Evolutionary conservation across 2,797 vertebrate species (phyloP), one percentile per base, ranked within the genome.

Genomic region (Myotis daubentonii): DNA sequence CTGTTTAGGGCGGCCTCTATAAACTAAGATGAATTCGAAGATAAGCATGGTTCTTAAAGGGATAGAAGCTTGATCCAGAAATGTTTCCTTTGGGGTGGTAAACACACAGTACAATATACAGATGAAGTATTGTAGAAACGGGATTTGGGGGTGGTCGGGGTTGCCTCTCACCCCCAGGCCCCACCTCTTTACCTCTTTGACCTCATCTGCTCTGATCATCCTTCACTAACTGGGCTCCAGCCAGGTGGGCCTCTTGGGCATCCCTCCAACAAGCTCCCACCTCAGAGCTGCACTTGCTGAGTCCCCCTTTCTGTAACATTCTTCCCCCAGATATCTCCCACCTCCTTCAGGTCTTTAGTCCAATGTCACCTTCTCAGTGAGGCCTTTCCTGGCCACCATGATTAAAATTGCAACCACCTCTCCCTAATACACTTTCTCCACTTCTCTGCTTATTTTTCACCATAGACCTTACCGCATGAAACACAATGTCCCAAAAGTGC

Each of bases 31-130:
- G 53, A 79, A 94, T 96, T 86, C 81, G 90, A 92, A 96, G 86
- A 70, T 93, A 89, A 94, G 84, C 72, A 49, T 20, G 5, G 30
- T n/a, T 93, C 88, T 95, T 94, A 95, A 95, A 96, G 87, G 71
- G 79, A 81, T 44, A 92, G 60, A 92, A 55, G 47, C 57, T 75
- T 16, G 16, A 75, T 93, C 91, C 53, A 96, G 85, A 90, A 76
- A 83, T 66, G 47, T 82, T 92, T 62, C 55, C n/a, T 17, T 68
- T 33, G 8, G 65, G n/a, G 30, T 66, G 30, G 65, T 10, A 33
- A 68, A 68, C 65, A 68, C 17, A 68, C 65, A 19, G 10, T 10
- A 20, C n/a, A 33, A 20, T 33, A 68, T 20, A 33, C n/a, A 68
- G 65, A 68, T 36, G 65, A 68, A 20, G 65, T 33, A 33, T 68